Percentiles rank a stretch among this genome's conserved stretches.
These are phyloP conservation scores for Platygyra sinensis DNA, from an alignment of 64 coral and sea anemone species.

Conservation along the genomic window DNA sequence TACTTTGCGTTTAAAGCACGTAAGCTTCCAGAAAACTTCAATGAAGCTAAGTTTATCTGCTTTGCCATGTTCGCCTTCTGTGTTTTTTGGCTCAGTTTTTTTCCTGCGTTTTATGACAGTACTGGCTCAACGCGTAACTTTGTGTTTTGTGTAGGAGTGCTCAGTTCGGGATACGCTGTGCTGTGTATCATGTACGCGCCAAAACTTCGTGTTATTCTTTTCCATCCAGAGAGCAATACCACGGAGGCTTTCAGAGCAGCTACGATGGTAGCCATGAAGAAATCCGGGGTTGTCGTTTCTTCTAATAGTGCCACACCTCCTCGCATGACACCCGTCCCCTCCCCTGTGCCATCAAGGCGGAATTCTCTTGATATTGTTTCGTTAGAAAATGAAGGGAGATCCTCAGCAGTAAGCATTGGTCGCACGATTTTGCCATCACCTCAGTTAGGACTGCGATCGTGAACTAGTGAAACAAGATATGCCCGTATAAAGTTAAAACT, in stretches of 20 bases:
- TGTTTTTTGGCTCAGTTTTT: conserved; percentile 73
- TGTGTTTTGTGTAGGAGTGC: conserved; percentile 52
- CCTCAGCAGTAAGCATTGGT: conserved; percentile 19
- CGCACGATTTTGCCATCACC: neutral
- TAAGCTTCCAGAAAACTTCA: conserved; percentile 92
- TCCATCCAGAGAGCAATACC: conserved; percentile 72
- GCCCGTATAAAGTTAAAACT: no score
- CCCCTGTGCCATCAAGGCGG: conserved; percentile 27
- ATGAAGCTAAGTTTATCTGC: conserved; percentile 95
- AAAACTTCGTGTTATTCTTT: conserved; percentile 82
- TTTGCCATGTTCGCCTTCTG: conserved; percentile 97
- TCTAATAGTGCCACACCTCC: conserved; percentile 20
- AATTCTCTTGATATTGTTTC: neutral
- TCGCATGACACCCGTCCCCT: conserved; percentile 4
- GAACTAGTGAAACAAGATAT: no score
- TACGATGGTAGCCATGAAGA: conserved; percentile 37
- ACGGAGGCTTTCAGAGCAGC: conserved; percentile 75
- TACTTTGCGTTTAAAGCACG: conserved; percentile 91
- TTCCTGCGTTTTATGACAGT: conserved; percentile 78
- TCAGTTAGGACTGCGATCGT: neutral
- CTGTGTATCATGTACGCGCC: conserved; percentile 84
- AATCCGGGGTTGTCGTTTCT: neutral
- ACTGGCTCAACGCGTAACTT: conserved; percentile 61
- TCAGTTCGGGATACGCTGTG: conserved; percentile 51
- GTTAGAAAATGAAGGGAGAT: neutral